A percentile compares a stretch with the other conserved stretches of the same genome.
These are phyloP conservation scores for Centroberyx gerrardi DNA, from an alignment of 2,797 vertebrate genomes.

Conservation along the genomic window DNA sequence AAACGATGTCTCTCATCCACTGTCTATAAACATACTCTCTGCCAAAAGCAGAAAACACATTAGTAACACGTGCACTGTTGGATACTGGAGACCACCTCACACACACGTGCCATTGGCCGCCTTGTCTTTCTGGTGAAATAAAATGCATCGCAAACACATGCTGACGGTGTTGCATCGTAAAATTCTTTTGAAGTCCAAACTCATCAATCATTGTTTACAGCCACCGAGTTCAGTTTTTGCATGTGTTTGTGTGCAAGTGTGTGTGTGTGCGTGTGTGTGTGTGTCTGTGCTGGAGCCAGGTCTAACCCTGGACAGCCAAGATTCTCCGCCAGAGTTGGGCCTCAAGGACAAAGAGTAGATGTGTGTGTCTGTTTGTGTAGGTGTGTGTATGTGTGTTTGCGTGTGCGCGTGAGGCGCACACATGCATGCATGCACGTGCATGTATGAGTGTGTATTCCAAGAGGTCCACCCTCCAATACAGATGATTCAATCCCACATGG, in stretches of 20 bases:
- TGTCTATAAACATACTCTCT: conserved; percentile 65
- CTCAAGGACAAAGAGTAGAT: conserved; percentile 47
- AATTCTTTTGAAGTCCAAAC: conserved; percentile 50
- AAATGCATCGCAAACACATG: conserved; percentile 40
- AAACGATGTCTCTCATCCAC: conserved; percentile 62
- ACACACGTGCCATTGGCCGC: conserved; percentile 15
- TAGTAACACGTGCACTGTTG: conserved; percentile 35
- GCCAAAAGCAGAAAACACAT: conserved; percentile 36
- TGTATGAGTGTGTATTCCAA: conserved; percentile 48
- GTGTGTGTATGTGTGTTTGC: conserved; percentile 43
- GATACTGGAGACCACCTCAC: conserved; percentile 32
- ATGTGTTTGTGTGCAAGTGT: conserved; percentile 41
- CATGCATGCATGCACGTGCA: conserved; percentile 60
- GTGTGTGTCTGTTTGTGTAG: conserved; percentile 7
- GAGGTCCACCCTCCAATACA: conserved; percentile 58
- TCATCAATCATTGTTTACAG: conserved; percentile 54
- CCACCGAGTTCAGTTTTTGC: conserved; percentile 6
- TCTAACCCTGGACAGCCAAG: conserved; percentile 50
- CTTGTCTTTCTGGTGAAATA: conserved; percentile 5
- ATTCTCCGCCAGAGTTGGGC: conserved; percentile 45
- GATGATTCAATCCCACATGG: conserved; percentile 74
- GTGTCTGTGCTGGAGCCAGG: conserved; percentile 27
- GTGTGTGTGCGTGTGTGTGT: conserved; percentile 9
- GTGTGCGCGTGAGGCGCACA: conserved; percentile 37
- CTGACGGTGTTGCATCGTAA: conserved; percentile 35